phyloP scores from a whole-genome alignment of 2,888 invertebrate genomes.

The Eupithecia tripunctaria region DNA sequence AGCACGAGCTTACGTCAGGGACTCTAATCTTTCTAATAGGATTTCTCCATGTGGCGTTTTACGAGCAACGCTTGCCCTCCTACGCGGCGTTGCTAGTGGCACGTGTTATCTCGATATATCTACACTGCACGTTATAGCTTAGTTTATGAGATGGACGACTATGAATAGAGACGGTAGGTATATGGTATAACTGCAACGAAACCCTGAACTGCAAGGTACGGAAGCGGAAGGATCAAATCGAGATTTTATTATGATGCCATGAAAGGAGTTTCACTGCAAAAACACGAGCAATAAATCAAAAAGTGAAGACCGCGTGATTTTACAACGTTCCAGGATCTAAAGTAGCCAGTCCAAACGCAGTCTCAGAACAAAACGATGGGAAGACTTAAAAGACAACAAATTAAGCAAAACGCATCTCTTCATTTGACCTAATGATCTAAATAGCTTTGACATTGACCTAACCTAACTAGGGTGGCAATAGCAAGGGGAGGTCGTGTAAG shows the following conservation, averaged over 20 bases:
- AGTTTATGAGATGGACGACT: constrained; percentile 38
- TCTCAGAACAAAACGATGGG: neutral
- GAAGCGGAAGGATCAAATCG: constrained; percentile 50
- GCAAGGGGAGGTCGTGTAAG: constrained; percentile 62
- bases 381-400: constrained; percentile 16
- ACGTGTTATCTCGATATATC: constrained; percentile 55
- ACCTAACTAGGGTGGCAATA: constrained; percentile 43
- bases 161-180: constrained; percentile 21
- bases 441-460: constrained; percentile 46
- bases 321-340: neutral
- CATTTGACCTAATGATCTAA: constrained; percentile 46
- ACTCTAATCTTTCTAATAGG: constrained; percentile 58
- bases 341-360: neutral
- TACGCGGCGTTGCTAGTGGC: constrained; percentile 49
- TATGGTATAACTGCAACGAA: constrained; percentile 31
- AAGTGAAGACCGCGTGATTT: neutral
- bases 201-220: constrained; percentile 52
- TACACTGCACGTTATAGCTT: constrained; percentile 16
- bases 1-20: constrained; percentile 52
- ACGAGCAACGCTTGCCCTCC: constrained; percentile 48
- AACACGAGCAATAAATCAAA: neutral
- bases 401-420: constrained; percentile 25
- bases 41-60: constrained; percentile 56
- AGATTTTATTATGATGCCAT: constrained; percentile 18
- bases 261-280: constrained; percentile 1